Conservation (phyloP, 2,888 invertebrate species). For the Apotomis turbidana region DNA sequence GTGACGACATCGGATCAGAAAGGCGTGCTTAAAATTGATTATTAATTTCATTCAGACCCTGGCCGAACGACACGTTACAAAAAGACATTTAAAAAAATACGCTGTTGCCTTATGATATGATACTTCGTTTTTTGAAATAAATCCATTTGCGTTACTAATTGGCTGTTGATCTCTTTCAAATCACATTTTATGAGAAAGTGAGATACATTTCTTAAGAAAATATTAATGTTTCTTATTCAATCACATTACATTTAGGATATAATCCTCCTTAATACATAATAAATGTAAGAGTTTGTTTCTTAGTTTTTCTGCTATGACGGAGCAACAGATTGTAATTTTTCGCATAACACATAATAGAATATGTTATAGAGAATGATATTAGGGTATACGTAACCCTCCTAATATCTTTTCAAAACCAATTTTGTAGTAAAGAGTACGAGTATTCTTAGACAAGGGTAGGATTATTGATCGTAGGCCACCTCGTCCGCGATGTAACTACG, state of each 20-base stretch:
- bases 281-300: too few species aligned
- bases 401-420: too few species aligned
- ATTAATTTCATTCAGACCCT: conserved; percentile 47
- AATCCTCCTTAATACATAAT: too few species aligned
- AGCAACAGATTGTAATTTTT: too few species aligned
- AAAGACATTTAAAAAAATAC: conserved; percentile 6
- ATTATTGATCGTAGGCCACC: not conserved
- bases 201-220: too few species aligned
- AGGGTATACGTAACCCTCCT: too few species aligned
- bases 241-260: too few species aligned
- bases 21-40: conserved; percentile 61
- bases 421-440: too few species aligned
- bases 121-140: not conserved
- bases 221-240: too few species aligned
- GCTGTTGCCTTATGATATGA: conserved; percentile 11
- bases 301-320: too few species aligned
- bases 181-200: not conserved
- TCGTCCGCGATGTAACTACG: not conserved
- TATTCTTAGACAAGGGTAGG: not conserved
- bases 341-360: not conserved
- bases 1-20: conserved; percentile 60
- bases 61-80: conserved; percentile 9
- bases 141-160: not conserved
- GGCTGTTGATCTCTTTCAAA: not conserved
- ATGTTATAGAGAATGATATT: too few species aligned